Base-by-base conservation (phyloP, 2,113 vertebrate genomes). In the Chamaea fasciata region DNA sequence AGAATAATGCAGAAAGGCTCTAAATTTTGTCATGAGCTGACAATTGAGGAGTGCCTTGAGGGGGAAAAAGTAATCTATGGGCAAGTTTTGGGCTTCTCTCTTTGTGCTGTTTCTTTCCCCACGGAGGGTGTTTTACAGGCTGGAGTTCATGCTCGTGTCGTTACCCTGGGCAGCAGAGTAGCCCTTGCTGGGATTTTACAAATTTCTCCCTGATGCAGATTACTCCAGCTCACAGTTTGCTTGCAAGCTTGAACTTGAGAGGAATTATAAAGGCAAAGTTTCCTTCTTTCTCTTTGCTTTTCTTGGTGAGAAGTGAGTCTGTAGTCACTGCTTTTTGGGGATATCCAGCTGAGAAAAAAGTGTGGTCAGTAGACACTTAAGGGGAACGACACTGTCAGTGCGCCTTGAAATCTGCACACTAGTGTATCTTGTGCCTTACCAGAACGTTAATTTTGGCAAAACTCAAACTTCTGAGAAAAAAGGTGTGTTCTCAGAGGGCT, bases 11-110 rank as follows among this genome's bases (percentile, higher is more conserved):
- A 83, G 88, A 77, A 82, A 80, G 59, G 35, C 91, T 90, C 63
- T 95, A 92, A 95, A 90, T 94, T 97, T 88, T 93, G 50, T 70
- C 71, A 20, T 14, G 75, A 90, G 75, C 67, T 90, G 87, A 67
- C 88, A 93, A 44, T 6, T 65, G n/a, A 65, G 57, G 31, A 87
- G 53, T 68, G 65, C 30, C 22, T 42, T 78, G 60, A 57, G 41
- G 50, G 69, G 68, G 4, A 1, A 7, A 14, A 62, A 83, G 42
- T 75, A 94, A 94, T 90, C 75, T 71, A 80, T 69, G 75, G 70
- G 53, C 75, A 69, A 93, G 82, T 69, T 92, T 80, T 52, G 44
- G 78, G 52, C 67, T 84, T 44, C 39, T 86, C 35, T 60, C 78
- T 95, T 92, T 89, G 78, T 85, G 3, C 52, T 56, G 35, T 26